Evolutionary conservation across 2,797 vertebrate species (phyloP).

Genomic region (Poecile montanus): DNA sequence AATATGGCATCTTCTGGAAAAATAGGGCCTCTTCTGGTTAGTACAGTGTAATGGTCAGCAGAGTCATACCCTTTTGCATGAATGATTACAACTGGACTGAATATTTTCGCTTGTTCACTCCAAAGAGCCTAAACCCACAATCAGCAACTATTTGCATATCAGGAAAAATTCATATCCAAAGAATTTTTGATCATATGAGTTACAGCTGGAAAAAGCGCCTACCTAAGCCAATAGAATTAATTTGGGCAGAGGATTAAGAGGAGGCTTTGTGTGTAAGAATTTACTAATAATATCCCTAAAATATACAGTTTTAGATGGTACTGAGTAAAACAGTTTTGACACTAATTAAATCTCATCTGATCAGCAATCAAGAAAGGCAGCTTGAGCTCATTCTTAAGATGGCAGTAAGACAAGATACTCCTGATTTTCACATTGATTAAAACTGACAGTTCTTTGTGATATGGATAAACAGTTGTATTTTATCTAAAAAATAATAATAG

Average conservation of each 20-base stretch:
- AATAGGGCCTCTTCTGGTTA: background rate
- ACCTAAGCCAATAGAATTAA: background rate
- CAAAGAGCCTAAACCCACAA: background rate
- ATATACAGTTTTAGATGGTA: background rate
- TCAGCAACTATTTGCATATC: background rate
- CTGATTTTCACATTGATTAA: slow-evolving; percentile 13
- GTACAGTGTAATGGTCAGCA: background rate
- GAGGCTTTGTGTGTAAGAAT: background rate
- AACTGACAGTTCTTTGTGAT: background rate
- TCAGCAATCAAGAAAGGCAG: background rate
- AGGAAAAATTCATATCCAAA: background rate
- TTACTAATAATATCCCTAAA: background rate
- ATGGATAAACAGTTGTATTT: background rate
- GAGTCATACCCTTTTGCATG: slow-evolving; percentile 7
- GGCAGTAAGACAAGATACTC: background rate
- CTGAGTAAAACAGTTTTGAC: background rate
- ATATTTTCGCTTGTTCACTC: background rate
- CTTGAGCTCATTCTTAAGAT: background rate
- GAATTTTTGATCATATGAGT: background rate
- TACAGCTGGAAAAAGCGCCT: background rate
- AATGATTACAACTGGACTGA: background rate
- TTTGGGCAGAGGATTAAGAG: background rate
- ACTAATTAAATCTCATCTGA: background rate
- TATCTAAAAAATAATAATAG: background rate
- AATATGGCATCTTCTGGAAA: slow-evolving; percentile 35